Conservation (phyloP, 2,113 vertebrate species). For the Corythaeola cristata region DNA sequence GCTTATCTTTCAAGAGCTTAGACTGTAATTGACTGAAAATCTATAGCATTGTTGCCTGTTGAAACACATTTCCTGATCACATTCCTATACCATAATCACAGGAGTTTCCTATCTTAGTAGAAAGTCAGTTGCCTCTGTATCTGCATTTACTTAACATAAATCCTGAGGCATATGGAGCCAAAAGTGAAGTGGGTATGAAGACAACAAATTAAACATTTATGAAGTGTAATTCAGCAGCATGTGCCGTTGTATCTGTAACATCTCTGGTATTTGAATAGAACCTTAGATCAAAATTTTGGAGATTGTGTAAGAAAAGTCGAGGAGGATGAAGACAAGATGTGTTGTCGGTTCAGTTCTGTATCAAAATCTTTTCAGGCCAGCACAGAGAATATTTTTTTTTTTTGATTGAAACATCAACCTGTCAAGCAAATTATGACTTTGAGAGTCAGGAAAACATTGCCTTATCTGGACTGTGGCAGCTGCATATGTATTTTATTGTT, state of each 20-base stretch:
- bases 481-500: background rate
- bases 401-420: background rate
- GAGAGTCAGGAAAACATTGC: background rate
- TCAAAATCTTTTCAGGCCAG: background rate
- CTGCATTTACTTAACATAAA: background rate
- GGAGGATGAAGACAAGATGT: background rate
- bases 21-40: conserved; percentile 15
- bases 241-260: background rate
- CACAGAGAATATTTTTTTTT: background rate
- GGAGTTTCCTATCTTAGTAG: background rate
- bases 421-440: background rate
- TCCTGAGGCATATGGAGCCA: background rate
- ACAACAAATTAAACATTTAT: background rate
- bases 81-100: background rate
- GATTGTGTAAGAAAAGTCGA: background rate
- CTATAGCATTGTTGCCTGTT: background rate
- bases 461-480: background rate
- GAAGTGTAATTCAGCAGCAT: background rate
- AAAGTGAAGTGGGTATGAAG: background rate
- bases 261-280: background rate
- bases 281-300: background rate
- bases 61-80: background rate
- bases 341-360: background rate
- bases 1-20: conserved; percentile 14
- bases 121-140: background rate